phyloP scores from a whole-genome alignment of 2,113 vertebrate genomes.

The Myotis brandtii region DNA sequence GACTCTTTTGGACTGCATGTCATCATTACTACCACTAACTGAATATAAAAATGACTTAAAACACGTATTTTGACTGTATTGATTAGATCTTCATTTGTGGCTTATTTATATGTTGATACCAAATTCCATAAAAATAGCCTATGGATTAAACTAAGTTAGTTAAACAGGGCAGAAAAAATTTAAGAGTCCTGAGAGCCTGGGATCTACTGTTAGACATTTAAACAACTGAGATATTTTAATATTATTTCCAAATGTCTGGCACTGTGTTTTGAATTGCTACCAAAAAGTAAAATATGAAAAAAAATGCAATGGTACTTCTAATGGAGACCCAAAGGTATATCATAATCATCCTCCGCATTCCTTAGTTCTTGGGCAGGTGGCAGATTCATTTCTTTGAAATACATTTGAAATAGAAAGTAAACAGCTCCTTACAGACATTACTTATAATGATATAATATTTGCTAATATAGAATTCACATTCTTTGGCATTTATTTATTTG shows the following conservation, averaged over 20 bases:
- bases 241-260: neutral
- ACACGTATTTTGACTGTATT: neutral
- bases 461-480: neutral
- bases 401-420: neutral
- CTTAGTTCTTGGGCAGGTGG: neutral
- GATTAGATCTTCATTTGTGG: neutral
- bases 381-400: neutral
- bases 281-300: neutral
- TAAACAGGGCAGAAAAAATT: neutral
- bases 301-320: neutral
- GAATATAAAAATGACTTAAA: constrained; percentile 27
- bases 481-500: neutral
- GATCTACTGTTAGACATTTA: neutral
- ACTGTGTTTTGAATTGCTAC: neutral
- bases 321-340: neutral
- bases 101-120: neutral
- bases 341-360: neutral
- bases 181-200: neutral
- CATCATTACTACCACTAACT: neutral
- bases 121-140: neutral
- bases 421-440: neutral
- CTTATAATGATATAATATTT: neutral
- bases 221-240: neutral
- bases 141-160: neutral
- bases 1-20: neutral